phyloP scores from a whole-genome alignment of 1,140 invertebrate genomes.

The Lysiphlebus fabarum region DNA sequence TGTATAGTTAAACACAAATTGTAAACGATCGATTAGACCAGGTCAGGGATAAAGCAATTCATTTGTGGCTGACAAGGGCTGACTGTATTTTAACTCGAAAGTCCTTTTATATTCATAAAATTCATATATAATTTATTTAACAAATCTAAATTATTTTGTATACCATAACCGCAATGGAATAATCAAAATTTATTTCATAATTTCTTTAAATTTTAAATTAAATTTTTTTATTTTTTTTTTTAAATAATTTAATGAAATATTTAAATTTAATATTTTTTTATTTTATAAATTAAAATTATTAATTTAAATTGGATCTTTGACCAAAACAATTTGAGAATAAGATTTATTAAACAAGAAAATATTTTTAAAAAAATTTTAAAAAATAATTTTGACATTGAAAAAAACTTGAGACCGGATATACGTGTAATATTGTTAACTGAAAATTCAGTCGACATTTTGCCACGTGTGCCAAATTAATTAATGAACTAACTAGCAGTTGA shows the following conservation, averaged over 20 bases:
- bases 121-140: too few species aligned
- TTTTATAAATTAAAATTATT: background rate
- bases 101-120: too few species aligned
- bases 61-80: too few species aligned
- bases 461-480: conserved; percentile 41
- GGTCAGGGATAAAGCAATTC: too few species aligned
- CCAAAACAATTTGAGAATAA: background rate
- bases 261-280: background rate
- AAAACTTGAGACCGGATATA: conserved; percentile 20
- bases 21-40: too few species aligned
- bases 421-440: conserved; percentile 22
- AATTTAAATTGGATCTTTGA: background rate
- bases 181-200: too few species aligned
- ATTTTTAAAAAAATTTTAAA: background rate
- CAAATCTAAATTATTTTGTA: too few species aligned
- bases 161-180: background rate
- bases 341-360: background rate
- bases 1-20: too few species aligned
- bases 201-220: background rate
- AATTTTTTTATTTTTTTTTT: background rate
- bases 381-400: background rate
- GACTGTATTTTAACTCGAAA: too few species aligned
- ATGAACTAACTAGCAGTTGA: conserved; percentile 45
- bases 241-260: background rate
- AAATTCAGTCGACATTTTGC: conserved; percentile 16